Evolutionary conservation across 2,113 vertebrate species (phyloP).

Genomic region (Benitochromis conjunctus): DNA sequence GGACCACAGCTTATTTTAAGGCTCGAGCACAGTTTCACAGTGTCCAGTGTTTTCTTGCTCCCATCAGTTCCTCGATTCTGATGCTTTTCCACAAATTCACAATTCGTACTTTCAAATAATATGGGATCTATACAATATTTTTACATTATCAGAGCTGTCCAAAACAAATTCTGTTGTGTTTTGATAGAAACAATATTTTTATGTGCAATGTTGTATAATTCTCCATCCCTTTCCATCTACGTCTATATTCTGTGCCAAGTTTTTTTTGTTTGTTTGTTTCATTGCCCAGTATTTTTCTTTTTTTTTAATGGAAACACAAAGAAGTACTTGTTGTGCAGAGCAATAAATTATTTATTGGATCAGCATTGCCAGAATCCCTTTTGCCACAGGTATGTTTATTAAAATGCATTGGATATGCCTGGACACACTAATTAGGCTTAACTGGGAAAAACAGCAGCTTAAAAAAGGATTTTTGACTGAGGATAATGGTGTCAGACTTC

Average conservation of each 20-base stretch:
- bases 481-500: neutral
- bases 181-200: slow-evolving; percentile 7
- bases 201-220: neutral
- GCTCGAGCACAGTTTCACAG: neutral
- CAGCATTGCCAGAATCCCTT: slow-evolving; percentile 6
- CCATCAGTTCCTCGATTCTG: neutral
- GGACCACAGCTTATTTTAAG: neutral
- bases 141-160: neutral
- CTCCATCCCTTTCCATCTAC: neutral
- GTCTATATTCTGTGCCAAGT: neutral
- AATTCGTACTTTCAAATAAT: neutral
- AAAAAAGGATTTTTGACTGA: neutral
- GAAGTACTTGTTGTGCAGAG: neutral
- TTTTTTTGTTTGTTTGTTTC: neutral
- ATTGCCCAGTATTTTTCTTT: neutral
- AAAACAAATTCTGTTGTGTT: neutral
- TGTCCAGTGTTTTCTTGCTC: neutral
- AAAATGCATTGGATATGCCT: slow-evolving; percentile 1
- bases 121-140: neutral
- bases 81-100: neutral
- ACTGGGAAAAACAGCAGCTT: neutral
- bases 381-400: slow-evolving; percentile 9
- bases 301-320: neutral
- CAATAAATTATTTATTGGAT: neutral
- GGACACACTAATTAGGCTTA: slow-evolving; percentile 1